Percentiles rank a stretch among this genome's conserved stretches.
Conservation (phyloP, 2,797 vertebrate species). For the Scleropages formosus region DNA sequence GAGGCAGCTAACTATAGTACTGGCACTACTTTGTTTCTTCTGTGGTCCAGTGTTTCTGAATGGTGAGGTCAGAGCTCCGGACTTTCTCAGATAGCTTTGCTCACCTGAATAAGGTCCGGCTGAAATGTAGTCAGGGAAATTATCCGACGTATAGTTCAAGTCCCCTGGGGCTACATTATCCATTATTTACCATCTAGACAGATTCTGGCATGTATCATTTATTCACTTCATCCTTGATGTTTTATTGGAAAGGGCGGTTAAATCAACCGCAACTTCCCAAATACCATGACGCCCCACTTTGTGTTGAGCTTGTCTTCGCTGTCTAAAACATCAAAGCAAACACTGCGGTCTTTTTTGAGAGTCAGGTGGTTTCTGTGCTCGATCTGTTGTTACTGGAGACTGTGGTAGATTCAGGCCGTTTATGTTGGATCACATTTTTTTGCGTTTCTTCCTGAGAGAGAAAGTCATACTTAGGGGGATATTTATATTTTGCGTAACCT, state of each 20-base stretch:
- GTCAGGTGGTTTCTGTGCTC: background rate
- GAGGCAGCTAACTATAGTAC: background rate
- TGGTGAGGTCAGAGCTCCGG: background rate
- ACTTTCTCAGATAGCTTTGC: background rate
- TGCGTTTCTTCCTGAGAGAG: conserved; percentile 25
- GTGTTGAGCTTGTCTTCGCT: background rate
- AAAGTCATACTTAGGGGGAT: conserved; percentile 15
- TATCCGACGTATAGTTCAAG: conserved; percentile 21
- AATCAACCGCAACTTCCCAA: conserved; percentile 15
- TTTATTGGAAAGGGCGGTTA: conserved; percentile 23
- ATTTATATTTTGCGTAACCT: conserved; percentile 32
- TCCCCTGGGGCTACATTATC: conserved; percentile 33
- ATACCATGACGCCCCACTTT: conserved; percentile 11
- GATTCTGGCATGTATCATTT: conserved; percentile 44
- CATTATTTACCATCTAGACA: conserved; percentile 46
- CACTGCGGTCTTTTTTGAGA: conserved; percentile 14
- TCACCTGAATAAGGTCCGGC: background rate
- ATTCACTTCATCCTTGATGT: conserved; percentile 35
- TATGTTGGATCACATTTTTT: conserved; percentile 26
- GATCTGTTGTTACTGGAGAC: conserved; percentile 11
- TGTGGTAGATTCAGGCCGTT: background rate
- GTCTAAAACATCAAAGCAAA: conserved; percentile 11
- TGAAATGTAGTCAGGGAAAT: conserved; percentile 38
- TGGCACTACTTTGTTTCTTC: background rate
- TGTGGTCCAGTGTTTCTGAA: background rate